Evolutionary conservation across 2,888 invertebrate genomes (phyloP).

Genomic region (Meganola albula): DNA sequence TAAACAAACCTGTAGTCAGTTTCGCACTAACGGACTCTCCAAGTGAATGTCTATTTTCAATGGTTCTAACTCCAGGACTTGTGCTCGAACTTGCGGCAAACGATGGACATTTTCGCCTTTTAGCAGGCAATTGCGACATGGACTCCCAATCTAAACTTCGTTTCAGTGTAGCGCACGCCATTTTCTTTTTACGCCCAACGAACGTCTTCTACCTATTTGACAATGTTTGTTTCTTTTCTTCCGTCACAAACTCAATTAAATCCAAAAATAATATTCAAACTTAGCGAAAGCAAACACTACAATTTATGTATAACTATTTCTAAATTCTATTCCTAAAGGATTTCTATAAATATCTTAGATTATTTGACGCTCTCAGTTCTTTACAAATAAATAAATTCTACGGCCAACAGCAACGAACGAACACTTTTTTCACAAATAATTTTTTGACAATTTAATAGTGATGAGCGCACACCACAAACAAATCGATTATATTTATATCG

Average conservation of each 20-base stretch:
- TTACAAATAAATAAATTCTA: slow-evolving; percentile 55
- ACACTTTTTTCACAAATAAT: slow-evolving; percentile 55
- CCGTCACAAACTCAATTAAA: slow-evolving; percentile 47
- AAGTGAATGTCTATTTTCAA: slow-evolving; percentile 84
- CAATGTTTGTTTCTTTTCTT: slow-evolving; percentile 44
- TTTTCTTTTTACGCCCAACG: slow-evolving; percentile 83
- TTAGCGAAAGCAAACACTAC: slow-evolving; percentile 42
- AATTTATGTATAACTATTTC: slow-evolving; percentile 42
- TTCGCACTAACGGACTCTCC: slow-evolving; percentile 89
- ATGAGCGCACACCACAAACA: no score
- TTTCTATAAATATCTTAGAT: slow-evolving; percentile 58
- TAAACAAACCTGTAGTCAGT: slow-evolving; percentile 91
- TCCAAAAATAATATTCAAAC: slow-evolving; percentile 54
- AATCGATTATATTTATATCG: no score
- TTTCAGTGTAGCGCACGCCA: slow-evolving; percentile 99
- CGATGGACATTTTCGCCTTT: slow-evolving; percentile 93
- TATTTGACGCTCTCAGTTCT: slow-evolving; percentile 45
- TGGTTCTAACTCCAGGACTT: slow-evolving; percentile 70
- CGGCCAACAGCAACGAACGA: slow-evolving; percentile 21
- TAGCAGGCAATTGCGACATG: slow-evolving; percentile 90
- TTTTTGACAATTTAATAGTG: slow-evolving; percentile 59
- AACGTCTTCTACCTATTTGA: slow-evolving; percentile 62
- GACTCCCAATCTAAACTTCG: slow-evolving; percentile 97
- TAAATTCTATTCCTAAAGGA: slow-evolving; percentile 47
- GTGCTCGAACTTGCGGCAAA: slow-evolving; percentile 82